Evolutionary conservation across 2,113 vertebrate genomes (phyloP).

Genomic region (cattle (Bos taurus)): ARS-UCD2.0 NC_037332.1:7624001-7624500

Average conservation of each 20-base stretch:
- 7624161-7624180: neutral
- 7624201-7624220: neutral
- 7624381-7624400: neutral
- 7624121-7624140: neutral
- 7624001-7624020: neutral
- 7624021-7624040: neutral
- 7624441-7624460: neutral
- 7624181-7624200: neutral
- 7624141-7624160: neutral
- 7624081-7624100: neutral
- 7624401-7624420: neutral
- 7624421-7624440: neutral
- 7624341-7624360: neutral
- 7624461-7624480: neutral
- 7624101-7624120: neutral
- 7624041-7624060: neutral
- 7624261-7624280: neutral
- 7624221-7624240: neutral
- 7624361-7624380: neutral
- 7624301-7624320: neutral
- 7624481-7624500: neutral
- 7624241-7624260: neutral
- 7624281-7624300: neutral
- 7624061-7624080: neutral
- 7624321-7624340: neutral